phyloP scores from a whole-genome alignment of 2,113 vertebrate genomes.

The Corydoras maculifer region DNA sequence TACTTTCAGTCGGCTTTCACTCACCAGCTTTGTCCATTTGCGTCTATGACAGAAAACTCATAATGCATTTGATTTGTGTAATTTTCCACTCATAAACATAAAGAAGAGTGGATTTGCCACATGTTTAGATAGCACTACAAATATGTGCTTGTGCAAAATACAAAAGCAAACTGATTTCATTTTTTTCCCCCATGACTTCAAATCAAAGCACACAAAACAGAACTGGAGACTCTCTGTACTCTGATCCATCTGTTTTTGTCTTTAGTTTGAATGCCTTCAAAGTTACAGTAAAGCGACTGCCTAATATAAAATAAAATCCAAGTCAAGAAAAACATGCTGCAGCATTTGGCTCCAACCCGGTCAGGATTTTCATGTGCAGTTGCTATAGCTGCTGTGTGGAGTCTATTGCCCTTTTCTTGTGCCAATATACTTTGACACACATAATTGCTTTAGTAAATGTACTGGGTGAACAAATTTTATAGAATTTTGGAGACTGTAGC shows the following conservation, averaged over 20 bases:
- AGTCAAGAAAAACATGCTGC: conserved; percentile 16
- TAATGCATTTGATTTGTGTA: background rate
- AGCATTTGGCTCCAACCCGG: conserved; percentile 5
- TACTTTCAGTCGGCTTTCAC: no score
- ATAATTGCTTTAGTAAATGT: conserved; percentile 1
- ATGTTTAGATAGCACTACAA: background rate
- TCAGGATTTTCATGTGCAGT: conserved; percentile 19
- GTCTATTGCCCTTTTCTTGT: background rate
- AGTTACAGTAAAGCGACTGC: conserved; percentile 20
- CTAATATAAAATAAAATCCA: conserved; percentile 26
- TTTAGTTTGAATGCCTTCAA: background rate
- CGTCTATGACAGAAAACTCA: background rate
- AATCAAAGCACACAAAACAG: background rate
- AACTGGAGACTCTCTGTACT: background rate
- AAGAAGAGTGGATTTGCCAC: conserved; percentile 3
- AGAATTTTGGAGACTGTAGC: background rate
- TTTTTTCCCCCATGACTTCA: background rate
- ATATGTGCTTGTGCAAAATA: conserved; percentile 12
- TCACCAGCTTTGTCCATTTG: no score
- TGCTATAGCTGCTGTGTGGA: background rate
- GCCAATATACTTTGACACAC: background rate
- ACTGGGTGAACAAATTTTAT: background rate
- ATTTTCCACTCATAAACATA: conserved; percentile 3
- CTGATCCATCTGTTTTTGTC: conserved; percentile 16
- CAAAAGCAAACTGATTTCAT: background rate